Base-by-base conservation (phyloP, 2,113 vertebrate species). In the Dipodomys merriami region DNA sequence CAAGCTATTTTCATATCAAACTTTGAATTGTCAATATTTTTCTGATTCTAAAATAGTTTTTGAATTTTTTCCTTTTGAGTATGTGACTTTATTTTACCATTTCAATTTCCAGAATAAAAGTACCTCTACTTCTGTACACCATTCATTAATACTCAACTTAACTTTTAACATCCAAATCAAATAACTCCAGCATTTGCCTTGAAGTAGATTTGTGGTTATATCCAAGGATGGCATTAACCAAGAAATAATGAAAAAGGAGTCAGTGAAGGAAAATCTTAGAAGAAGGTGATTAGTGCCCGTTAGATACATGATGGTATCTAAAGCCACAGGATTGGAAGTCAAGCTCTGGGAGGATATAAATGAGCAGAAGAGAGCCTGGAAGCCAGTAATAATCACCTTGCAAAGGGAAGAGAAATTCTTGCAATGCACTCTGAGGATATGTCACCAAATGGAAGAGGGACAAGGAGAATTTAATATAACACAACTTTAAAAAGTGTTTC, bases 51-150 rank as follows among this genome's bases (percentile, higher is more conserved):
- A 91, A 91, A 83, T 88, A 68, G 25, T 27, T 25, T 57, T 89
- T 39, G 12, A 86, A 86, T 29, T 83, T 87, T 71, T 83, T 88
- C 39, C 49, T 76, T 60, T 44, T 7, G 8, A 90, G 65, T 92
- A 68, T 77, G 16, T 74, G 8, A 27, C 25, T 68, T 80, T 92
- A 2, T 83, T 82, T 92, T 23, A 30, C 12, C n/a, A 33, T 72
- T 84, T 86, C 9, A 72, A 20, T 83, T 80, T 77, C 77, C 86
- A 35, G 20, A 90, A 72, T 88, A 64, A 39, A 39, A 86, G 65
- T 88, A 76, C 23, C 2, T 80, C 3, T 79, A 15, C 7, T 67
- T 83, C 9, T 82, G 29, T 39, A 13, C 2, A 65, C 0, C 16
- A 67, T 7, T 16, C 60, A 76, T 39, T 44, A n/a, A 83, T 25